These are phyloP conservation scores for Rhinoderma darwinii DNA, from an alignment of 2,113 vertebrate species.

Conservation along the genomic window DNA sequence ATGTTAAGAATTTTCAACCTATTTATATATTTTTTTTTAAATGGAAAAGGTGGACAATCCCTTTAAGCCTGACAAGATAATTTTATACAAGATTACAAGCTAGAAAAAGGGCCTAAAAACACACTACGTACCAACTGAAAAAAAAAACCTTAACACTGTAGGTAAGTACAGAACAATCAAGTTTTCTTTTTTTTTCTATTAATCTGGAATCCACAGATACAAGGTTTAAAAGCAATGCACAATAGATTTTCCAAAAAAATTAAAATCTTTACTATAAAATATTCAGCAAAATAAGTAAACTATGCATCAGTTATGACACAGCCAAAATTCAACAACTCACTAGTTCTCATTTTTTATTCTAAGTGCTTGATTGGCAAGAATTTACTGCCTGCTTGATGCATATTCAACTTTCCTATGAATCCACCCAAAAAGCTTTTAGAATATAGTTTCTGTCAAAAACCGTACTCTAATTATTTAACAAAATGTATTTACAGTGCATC, in stretches of 20 bases:
- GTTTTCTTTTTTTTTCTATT: not conserved
- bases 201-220: not conserved
- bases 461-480: slow-evolving; percentile 35
- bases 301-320: slow-evolving; percentile 11
- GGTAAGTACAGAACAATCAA: not conserved
- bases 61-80: too few relatives aligned
- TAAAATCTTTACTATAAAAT: not conserved
- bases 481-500: slow-evolving; percentile 24
- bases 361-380: slow-evolving; percentile 36
- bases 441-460: slow-evolving; percentile 46
- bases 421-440: slow-evolving; percentile 49
- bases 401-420: slow-evolving; percentile 20
- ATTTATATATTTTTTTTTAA: too few relatives aligned
- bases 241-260: not conserved
- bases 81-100: too few relatives aligned
- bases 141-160: too few relatives aligned
- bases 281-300: not conserved
- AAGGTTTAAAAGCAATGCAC: not conserved
- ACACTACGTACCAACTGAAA: too few relatives aligned
- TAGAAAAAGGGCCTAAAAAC: too few relatives aligned
- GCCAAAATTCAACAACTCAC: not conserved
- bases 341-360: not conserved
- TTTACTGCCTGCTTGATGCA: slow-evolving; percentile 41
- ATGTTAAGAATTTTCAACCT: too few relatives aligned
- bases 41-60: too few relatives aligned